These are phyloP conservation scores for Brachyopa scutellaris DNA, from an alignment of 2,888 invertebrate species.

Conservation along the genomic window DNA sequence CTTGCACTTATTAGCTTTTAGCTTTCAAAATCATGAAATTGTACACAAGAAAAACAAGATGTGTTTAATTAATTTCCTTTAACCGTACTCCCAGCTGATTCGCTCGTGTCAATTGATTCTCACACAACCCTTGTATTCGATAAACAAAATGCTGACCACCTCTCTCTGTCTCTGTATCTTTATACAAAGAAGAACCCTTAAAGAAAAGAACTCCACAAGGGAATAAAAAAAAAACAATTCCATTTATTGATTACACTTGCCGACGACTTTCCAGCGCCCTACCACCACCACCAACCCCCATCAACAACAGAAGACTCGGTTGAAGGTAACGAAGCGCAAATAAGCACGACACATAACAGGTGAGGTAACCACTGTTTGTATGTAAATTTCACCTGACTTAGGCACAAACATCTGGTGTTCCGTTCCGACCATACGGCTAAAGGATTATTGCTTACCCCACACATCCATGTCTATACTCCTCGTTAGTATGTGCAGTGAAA, in stretches of 20 bases:
- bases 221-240: not conserved
- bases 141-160: no score
- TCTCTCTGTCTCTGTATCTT: no score
- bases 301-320: not conserved
- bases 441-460: slow-evolving; percentile 10
- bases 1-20: no score
- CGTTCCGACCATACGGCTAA: not conserved
- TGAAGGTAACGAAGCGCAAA: slow-evolving; percentile 27
- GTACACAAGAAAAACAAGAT: no score
- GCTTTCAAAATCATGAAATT: no score
- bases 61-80: no score
- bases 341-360: slow-evolving; percentile 36
- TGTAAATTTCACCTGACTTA: slow-evolving; percentile 6
- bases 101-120: no score
- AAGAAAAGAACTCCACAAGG: not conserved
- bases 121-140: no score
- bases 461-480: not conserved
- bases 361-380: slow-evolving; percentile 41
- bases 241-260: slow-evolving; percentile 24
- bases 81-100: no score
- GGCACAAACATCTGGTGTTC: slow-evolving; percentile 24
- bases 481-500: not conserved
- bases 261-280: not conserved
- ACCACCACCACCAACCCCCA: not conserved
- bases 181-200: no score